Evolutionary conservation across 2,888 invertebrate species (phyloP), one percentile per base, ranked within the genome.

Genomic region (Ethmia dodecea): DNA sequence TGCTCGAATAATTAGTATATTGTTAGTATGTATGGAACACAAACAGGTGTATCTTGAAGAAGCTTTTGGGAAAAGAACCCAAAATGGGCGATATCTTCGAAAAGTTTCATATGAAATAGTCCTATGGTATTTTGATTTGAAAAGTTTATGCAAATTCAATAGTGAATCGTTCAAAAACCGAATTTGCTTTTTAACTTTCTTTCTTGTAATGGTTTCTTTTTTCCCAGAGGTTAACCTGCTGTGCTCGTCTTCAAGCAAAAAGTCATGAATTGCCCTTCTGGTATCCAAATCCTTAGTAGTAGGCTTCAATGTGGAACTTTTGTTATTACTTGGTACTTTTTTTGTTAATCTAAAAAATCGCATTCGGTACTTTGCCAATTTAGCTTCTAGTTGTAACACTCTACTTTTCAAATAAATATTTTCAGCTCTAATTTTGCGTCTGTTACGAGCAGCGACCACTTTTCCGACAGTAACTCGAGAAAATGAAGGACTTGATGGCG

Each of bases 191-290:
- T 26, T 25, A 5, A n/a, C 5, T 25, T 25, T 25, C 5, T 11
- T 9, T 10, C 33, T 30, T 8, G 40, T 31, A 5, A 37, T 36
- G 5, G 33, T 36, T 22, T 40, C 40, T 37, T 42, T 45, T 24
- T 37, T 42, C 14, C 45, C 42, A 13, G 45, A 20, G n/a, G 40
- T 42, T 3, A 40, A 15, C 33, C 36, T 18, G 26, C 42, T 41
- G 31, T 32, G 14, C 33, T 35, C 40, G 33, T 45, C 45, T 29
- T 42, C 16, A 15, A 28, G 11, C 13, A 40, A 40, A 38, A 40
- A 43, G 9, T 42, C 31, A 12, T 28, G 27, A 13, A 40, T 28
- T 14, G 16, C 24, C 33, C n/a, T n/a, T n/a, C n/a, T n/a, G n/a
- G n/a, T n/a, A n/a, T n/a, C n/a, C n/a, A n/a, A n/a, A n/a, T n/a